Base-by-base conservation (phyloP, 1,140 invertebrate genomes). In the Thereuonema tuberculata region DNA sequence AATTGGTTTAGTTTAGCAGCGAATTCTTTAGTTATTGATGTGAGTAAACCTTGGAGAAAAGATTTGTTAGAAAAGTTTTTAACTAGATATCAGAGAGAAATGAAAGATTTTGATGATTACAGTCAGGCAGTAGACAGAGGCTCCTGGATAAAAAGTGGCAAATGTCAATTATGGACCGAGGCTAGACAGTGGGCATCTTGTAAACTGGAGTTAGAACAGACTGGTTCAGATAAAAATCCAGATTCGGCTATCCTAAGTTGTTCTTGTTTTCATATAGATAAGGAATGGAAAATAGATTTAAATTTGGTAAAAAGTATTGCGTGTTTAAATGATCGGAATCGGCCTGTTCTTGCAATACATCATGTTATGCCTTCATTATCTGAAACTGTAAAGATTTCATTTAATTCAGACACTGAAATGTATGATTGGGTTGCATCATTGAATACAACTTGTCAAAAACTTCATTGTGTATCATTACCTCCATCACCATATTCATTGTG, bases 161-260 rank as follows among this genome's bases (percentile, higher is more conserved):
- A 58, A 48, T 47, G 53, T 24, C 21, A 47, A 50, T 25, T 43
- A 14, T 60, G 56, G 61, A 62, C 21, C 20, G 28, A 46, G 47
- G 48, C 17, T 24, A 59, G 17, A 25, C 57, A 60, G 2, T 84
- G 81, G 71, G 80, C 85, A 59, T 85, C 89, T 65, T 88, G 85
- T 69, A 75, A 84, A 60, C 72, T 92, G 46, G 86, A 91, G 70
- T 71, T 92, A 56, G 87, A 91, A 74, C 89, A 87, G 82, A 79
- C 84, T 53, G 81, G 80, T 53, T 78, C 72, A 50, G 69, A 74
- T 29, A 69, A 70, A 61, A 78, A 74, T 61, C 74, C 81, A 60
- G 84, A 84, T 69, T 82, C 78, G 57, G 86, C 85, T 48, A 87
- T 84, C 21, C 73, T 89, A 23, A 86, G 85, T 27, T 79, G 89